Percentiles rank a stretch among this genome's conserved stretches.
phyloP scores from a whole-genome alignment of 2,888 invertebrate genomes.

The Schizaphis graminum region DNA sequence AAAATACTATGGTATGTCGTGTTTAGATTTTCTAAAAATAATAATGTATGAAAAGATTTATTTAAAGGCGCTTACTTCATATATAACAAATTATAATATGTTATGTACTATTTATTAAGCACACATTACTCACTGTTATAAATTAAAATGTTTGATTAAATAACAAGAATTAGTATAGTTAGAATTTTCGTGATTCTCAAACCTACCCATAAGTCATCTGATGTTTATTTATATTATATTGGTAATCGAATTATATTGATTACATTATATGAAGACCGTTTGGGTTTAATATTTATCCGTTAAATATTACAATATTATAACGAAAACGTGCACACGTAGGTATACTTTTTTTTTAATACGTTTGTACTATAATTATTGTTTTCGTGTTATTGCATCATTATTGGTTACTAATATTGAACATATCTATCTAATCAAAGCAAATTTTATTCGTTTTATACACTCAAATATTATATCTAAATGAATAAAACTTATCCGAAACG shows the following conservation, averaged over 20 bases:
- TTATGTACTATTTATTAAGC: neutral
- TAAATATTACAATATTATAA: neutral
- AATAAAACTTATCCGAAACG: neutral
- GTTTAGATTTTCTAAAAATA: neutral
- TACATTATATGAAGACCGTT: neutral
- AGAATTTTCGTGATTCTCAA: neutral
- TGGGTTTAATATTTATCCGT: neutral
- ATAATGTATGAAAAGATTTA: neutral
- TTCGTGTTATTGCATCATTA: neutral
- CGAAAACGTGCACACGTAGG: neutral
- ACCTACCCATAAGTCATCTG: neutral
- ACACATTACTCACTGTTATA: neutral
- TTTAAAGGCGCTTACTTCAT: neutral
- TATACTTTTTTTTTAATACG: neutral
- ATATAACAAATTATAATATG: neutral
- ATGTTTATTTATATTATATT: neutral
- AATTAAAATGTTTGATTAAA: neutral
- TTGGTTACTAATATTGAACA: neutral
- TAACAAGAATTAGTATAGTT: neutral
- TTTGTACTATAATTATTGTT: neutral
- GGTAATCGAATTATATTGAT: too few relatives aligned
- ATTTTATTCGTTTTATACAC: neutral
- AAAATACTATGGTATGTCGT: neutral
- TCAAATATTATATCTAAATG: neutral
- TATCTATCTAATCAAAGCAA: neutral